Evolutionary conservation across 2,888 invertebrate genomes (phyloP), one percentile per base, ranked within the genome.

Genomic region (Hedya salicella): DNA sequence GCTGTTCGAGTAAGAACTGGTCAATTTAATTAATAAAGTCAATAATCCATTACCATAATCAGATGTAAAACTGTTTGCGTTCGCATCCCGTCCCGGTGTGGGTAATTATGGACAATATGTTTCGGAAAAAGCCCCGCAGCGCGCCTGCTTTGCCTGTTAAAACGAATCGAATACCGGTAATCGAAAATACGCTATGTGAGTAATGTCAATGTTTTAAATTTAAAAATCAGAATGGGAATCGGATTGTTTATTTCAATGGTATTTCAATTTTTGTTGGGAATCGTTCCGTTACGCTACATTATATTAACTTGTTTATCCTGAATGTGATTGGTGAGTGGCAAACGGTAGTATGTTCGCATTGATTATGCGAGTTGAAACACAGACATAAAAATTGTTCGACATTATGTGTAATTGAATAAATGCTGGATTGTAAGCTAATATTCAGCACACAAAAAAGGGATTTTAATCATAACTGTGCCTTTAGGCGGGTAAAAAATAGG

Each of bases 101-200:
- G 82, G 88, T 91, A 87, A 91, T 90, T 89, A 90, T 88, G 85
- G 81, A 86, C 87, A 83, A 85, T 87, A 86, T 87, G 88, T 85
- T 85, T 80, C 78, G 81, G 80, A 80, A 80, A 81, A 80, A 78
- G 87, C 89, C 92, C 87, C 81, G 77, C 78, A 86, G 91, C 86
- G 77, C n/a, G n/a, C n/a, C 76, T 78, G 78, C 82, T 79, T 82
- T 80, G 80, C 79, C 80, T 84, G 87, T 91, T 88, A 87, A 89
- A 91, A 85, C 86, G 86, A 88, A 91, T 90, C 89, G 89, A 88
- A 90, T 83, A 89, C 89, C 88, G 88, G 90, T 90, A 91, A 91
- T 91, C 91, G 91, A 90, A 90, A 89, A 82, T 84, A 84, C 79
- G 84, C 83, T 82, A 84, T 89, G 91, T 88, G 80, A 87, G 86